A percentile compares a stretch with the other conserved stretches of the same genome.
Evolutionary conservation across 2,888 invertebrate genomes (phyloP).

Genomic region (Synergus gifuensis): DNA sequence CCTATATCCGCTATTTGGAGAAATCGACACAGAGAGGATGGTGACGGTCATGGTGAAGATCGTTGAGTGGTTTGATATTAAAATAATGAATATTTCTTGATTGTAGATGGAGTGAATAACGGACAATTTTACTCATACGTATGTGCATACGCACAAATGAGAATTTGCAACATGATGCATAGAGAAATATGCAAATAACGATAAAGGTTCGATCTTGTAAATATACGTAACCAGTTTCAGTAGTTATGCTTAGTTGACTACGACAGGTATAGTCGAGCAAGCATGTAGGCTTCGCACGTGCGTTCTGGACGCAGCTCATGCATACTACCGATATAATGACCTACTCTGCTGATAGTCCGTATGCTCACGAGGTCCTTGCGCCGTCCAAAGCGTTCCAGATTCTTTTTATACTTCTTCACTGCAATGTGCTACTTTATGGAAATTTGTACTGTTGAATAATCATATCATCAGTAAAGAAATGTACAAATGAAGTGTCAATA

Average conservation of each 20-base stretch:
- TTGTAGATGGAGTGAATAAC: neutral
- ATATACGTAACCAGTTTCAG: conserved; percentile 56
- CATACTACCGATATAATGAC: conserved; percentile 69
- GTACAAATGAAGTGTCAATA: neutral
- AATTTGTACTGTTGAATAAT: conserved; percentile 15
- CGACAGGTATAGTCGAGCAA: conserved; percentile 66
- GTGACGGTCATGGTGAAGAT: conserved; percentile 31
- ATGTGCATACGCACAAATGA: neutral
- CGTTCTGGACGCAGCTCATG: conserved; percentile 62
- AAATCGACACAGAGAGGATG: conserved; percentile 11
- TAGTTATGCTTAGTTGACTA: conserved; percentile 67
- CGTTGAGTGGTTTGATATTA: conserved; percentile 4
- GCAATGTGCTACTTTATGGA: conserved; percentile 38
- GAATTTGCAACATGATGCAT: conserved; percentile 6
- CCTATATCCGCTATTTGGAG: neutral
- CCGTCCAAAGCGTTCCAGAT: conserved; percentile 61
- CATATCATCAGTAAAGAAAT: neutral
- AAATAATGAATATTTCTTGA: conserved; percentile 10
- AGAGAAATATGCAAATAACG: neutral
- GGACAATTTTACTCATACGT: neutral
- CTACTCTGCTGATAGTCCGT: conserved; percentile 66
- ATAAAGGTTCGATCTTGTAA: conserved; percentile 49
- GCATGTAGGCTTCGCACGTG: conserved; percentile 72
- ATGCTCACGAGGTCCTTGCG: conserved; percentile 61
- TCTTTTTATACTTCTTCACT: conserved; percentile 51